Conservation (phyloP, 2,113 vertebrate genomes). For the Saimiri boliviensis region DNA sequence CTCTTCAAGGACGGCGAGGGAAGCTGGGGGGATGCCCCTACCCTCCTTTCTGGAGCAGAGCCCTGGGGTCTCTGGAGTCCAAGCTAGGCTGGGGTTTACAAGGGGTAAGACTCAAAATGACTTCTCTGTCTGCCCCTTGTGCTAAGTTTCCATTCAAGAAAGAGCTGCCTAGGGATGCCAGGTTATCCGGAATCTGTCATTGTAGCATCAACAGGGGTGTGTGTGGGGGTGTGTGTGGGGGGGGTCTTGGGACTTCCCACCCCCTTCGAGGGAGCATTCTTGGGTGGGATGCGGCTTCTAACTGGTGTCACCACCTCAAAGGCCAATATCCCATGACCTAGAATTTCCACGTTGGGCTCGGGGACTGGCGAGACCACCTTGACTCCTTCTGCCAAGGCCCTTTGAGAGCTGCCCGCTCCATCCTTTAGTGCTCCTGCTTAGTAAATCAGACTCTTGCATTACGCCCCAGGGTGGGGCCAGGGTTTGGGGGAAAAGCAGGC, state of each 20-base stretch:
- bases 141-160: not conserved
- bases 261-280: not conserved
- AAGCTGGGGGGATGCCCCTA: not conserved
- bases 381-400: not conserved
- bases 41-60: not conserved
- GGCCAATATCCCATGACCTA: not conserved
- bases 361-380: no score
- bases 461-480: not conserved
- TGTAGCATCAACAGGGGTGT: not conserved
- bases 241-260: not conserved
- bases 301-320: not conserved
- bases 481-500: not conserved
- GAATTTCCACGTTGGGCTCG: not conserved
- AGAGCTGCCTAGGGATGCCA: not conserved
- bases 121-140: not conserved
- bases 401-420: not conserved
- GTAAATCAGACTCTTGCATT: not conserved
- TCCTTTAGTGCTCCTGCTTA: fast-evolving
- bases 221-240: no score
- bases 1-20: not conserved
- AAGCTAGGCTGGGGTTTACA: not conserved
- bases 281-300: not conserved
- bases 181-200: not conserved
- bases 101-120: not conserved
- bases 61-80: not conserved